phyloP scores from a whole-genome alignment of 2,113 vertebrate genomes.

The Ia io region DNA sequence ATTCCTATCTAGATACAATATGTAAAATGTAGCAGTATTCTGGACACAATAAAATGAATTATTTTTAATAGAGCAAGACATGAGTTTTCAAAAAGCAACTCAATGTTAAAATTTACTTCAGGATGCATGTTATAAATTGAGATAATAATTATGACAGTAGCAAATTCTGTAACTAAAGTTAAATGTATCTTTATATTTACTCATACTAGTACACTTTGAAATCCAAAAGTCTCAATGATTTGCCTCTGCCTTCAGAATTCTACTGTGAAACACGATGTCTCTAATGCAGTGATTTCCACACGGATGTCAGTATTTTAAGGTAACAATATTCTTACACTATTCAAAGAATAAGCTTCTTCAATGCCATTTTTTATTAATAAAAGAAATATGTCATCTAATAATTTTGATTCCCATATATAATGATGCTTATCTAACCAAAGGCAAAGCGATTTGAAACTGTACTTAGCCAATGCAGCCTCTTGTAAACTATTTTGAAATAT shows the following conservation, averaged over 20 bases:
- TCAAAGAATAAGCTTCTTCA: neutral
- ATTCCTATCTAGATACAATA: neutral
- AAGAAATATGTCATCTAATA: neutral
- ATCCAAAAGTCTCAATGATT: neutral
- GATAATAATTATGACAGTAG: neutral
- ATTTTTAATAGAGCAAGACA: neutral
- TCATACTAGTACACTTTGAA: neutral
- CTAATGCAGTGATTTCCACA: neutral
- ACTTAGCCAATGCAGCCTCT: neutral
- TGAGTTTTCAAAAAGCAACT: neutral
- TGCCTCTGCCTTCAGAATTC: neutral
- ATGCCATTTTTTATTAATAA: neutral
- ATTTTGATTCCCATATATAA: neutral
- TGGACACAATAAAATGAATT: neutral
- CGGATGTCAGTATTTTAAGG: neutral
- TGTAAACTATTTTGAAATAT: neutral
- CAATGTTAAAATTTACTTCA: neutral
- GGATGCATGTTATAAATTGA: neutral
- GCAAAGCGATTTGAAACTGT: neutral
- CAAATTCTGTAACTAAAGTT: neutral
- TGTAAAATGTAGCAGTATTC: neutral
- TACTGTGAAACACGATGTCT: neutral
- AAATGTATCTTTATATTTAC: neutral
- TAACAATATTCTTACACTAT: neutral
- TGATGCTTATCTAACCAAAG: neutral